Evolutionary conservation across 2,888 invertebrate genomes (phyloP).

Genomic region (Trachelus stipa): DNA sequence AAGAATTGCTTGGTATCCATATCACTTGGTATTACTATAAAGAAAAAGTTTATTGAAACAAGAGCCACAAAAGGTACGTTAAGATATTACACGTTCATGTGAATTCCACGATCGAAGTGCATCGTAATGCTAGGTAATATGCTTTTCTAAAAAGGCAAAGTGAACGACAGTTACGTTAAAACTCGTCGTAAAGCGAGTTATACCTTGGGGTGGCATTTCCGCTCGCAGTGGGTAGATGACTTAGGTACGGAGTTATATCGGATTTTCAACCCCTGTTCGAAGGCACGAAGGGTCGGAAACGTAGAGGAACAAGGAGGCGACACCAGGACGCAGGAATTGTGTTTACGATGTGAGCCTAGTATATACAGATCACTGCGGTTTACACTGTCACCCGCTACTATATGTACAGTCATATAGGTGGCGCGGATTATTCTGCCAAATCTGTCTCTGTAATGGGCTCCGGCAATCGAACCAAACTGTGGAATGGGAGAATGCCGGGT

Average conservation of each 20-base stretch:
- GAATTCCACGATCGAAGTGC: not conserved
- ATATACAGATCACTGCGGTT: slow-evolving; percentile 22
- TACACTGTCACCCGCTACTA: slow-evolving; percentile 22
- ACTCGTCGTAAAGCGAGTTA: slow-evolving; percentile 15
- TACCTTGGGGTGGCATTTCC: slow-evolving; percentile 4
- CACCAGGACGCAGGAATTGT: slow-evolving; percentile 26
- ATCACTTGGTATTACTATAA: not conserved
- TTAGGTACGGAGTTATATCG: slow-evolving; percentile 4
- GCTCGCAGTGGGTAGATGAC: not conserved
- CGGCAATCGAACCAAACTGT: not conserved
- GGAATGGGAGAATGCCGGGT: not conserved
- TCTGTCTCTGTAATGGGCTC: slow-evolving; percentile 5
- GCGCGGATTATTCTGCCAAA: slow-evolving; percentile 11
- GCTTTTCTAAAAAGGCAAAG: slow-evolving; percentile 1
- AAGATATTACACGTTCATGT: not conserved
- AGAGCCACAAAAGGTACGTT: not conserved
- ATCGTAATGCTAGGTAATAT: not conserved
- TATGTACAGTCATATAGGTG: not conserved
- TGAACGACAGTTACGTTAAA: slow-evolving; percentile 19
- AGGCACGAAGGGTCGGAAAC: not conserved
- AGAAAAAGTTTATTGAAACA: not conserved
- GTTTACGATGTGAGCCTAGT: slow-evolving; percentile 26
- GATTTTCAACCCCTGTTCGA: not conserved
- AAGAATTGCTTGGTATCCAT: not conserved
- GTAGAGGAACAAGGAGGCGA: slow-evolving; percentile 16